These are phyloP conservation scores for Nibea coibor DNA, from an alignment of 2,113 vertebrate species.

Conservation along the genomic window DNA sequence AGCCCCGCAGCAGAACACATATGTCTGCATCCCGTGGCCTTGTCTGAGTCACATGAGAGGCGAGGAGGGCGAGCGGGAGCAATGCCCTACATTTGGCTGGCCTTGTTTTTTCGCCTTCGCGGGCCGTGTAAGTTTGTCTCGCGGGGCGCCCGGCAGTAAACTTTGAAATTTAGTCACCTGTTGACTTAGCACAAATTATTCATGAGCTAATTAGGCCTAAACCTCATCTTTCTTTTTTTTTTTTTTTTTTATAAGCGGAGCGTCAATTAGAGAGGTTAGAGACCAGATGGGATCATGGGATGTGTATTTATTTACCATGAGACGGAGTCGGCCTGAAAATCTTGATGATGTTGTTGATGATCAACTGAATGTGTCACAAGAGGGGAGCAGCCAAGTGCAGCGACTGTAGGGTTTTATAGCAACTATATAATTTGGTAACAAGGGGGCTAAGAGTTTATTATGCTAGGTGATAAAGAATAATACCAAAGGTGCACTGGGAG, in stretches of 20 bases:
- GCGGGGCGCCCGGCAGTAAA: background rate
- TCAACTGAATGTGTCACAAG: slow-evolving; percentile 53
- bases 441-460: slow-evolving; percentile 75
- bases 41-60: slow-evolving; percentile 47
- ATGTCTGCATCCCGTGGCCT: slow-evolving; percentile 33
- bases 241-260: slow-evolving; percentile 32
- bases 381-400: slow-evolving; percentile 48
- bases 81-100: slow-evolving; percentile 26
- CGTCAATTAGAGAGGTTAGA: slow-evolving; percentile 33
- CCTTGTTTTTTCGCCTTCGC: slow-evolving; percentile 25
- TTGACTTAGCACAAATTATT: slow-evolving; percentile 55
- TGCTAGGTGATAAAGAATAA: slow-evolving; percentile 74
- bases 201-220: slow-evolving; percentile 49
- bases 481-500: slow-evolving; percentile 70
- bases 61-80: slow-evolving; percentile 29
- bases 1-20: slow-evolving; percentile 40
- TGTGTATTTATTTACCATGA: slow-evolving; percentile 56
- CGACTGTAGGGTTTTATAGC: slow-evolving; percentile 68
- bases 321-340: slow-evolving; percentile 33
- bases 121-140: background rate
- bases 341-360: slow-evolving; percentile 60
- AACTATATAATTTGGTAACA: slow-evolving; percentile 77
- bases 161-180: slow-evolving; percentile 41
- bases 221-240: slow-evolving; percentile 22
- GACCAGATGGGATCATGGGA: slow-evolving; percentile 49